Percentiles rank a stretch among this genome's conserved stretches.
Evolutionary conservation across 2,797 vertebrate species (phyloP).

Genomic region (Pogoniulus pusillus): DNA sequence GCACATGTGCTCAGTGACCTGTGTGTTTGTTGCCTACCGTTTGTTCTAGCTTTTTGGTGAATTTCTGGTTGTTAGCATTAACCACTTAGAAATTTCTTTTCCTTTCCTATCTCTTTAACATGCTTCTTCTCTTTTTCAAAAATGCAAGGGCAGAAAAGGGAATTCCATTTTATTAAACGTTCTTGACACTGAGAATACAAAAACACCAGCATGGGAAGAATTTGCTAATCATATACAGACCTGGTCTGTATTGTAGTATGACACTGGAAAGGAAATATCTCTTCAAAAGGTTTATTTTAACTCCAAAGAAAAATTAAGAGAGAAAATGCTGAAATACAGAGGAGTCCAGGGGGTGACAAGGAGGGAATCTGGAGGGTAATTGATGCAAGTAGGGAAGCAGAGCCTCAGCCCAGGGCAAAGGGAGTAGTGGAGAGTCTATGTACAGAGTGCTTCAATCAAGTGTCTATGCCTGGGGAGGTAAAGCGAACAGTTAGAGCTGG

Average conservation of each 20-base stretch:
- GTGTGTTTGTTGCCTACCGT: not conserved
- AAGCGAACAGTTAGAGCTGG: not conserved
- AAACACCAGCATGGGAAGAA: conserved; percentile 54
- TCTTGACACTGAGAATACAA: conserved; percentile 41
- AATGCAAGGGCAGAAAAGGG: not conserved
- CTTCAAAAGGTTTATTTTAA: conserved; percentile 63
- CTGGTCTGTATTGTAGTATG: conserved; percentile 26
- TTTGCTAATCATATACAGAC: conserved; percentile 57
- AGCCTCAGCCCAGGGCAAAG: not conserved
- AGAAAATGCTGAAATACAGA: conserved; percentile 15
- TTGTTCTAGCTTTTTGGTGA: not conserved
- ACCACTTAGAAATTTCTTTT: not conserved
- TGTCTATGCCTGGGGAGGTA: not conserved
- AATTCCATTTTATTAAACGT: conserved; percentile 42
- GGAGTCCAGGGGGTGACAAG: conserved; percentile 9
- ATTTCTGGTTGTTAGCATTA: not conserved
- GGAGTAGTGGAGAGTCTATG: not conserved
- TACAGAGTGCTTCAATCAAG: not conserved
- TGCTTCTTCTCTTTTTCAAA: not conserved
- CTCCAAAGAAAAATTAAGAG: conserved; percentile 40
- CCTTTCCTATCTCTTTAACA: conserved; percentile 4
- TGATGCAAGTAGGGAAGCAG: not conserved
- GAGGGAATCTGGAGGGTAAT: not conserved
- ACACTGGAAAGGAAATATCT: conserved; percentile 60
- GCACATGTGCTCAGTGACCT: not conserved